These are phyloP conservation scores for Pygoscelis adeliae DNA, from an alignment of 2,113 vertebrate species.

Conservation along the genomic window DNA sequence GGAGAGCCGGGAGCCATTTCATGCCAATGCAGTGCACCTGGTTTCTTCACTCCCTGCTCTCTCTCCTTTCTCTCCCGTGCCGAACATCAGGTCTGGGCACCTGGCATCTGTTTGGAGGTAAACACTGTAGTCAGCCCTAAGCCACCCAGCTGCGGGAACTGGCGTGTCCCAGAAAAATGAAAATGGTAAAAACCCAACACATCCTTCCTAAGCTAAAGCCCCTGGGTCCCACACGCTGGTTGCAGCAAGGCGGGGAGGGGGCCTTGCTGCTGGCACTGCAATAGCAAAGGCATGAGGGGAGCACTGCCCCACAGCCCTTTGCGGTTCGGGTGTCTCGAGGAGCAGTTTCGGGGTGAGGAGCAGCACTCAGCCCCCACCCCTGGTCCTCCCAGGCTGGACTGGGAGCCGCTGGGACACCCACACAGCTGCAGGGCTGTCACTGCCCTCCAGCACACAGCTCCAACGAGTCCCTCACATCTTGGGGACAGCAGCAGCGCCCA, in stretches of 20 bases:
- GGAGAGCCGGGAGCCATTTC: not conserved
- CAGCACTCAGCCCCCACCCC: not conserved
- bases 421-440: not conserved
- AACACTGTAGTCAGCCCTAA: not conserved
- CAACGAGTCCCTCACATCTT: not conserved
- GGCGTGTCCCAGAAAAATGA: accelerated
- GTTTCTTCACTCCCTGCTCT: not conserved
- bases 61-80: not conserved
- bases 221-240: accelerated
- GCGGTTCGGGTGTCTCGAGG: accelerated
- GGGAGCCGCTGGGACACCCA: not conserved
- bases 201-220: not conserved
- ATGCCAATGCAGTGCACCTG: accelerated
- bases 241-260: accelerated
- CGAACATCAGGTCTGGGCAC: accelerated
- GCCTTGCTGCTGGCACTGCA: accelerated
- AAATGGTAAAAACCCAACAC: not conserved
- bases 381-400: not conserved
- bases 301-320: not conserved
- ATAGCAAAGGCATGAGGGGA: not conserved
- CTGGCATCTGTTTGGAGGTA: not conserved
- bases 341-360: not conserved
- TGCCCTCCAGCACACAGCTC: not conserved
- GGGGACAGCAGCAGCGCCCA: not conserved
- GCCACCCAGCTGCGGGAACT: not conserved